Base-by-base conservation (phyloP, 2,888 invertebrate genomes). In the Cephonodes hylas region DNA sequence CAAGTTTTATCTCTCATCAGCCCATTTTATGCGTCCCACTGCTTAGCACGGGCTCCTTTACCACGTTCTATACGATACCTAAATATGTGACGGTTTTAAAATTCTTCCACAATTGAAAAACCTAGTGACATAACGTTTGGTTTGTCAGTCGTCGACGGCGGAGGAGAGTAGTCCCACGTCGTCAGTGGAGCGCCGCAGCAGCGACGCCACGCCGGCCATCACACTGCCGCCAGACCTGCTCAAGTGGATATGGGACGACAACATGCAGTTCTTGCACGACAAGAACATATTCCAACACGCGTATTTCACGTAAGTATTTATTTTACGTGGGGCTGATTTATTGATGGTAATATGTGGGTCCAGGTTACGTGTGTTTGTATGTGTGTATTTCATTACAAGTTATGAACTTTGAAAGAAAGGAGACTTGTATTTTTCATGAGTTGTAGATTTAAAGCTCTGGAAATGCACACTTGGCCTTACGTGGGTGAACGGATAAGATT, bases 231-330 rank as follows among this genome's bases (percentile, higher is more conserved):
- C 95, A 69, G 98, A 98, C 73, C 91, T 98, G 42, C 97, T 97
- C 81, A 96, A 97, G 86, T 98, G 98, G 98, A 98, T 99, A 72
- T 99, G 98, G 98, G 96, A 97, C 81, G 99, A 99, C 89, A 99
- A 99, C 84, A 97, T 97, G 95, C 97, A 98, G 83, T 99, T 98
- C 81, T 93, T 99, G 61, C 97, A 97, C 79, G 98, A 99, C 86
- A 97, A 98, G 81, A 98, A 98, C 83, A 97, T 99, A 76, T 98
- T 99, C 82, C 98, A 99, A 79, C 98, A 98, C 81, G 97, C 97
- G 0, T 99, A 99, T 83, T 98, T 98, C 86, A 96, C 96, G 97
- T 97, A 79, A 94, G 95, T 90, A 23, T 63, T n/a, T n/a, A n/a
- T n/a, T n/a, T n/a, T n/a, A n/a, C n/a, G n/a, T n/a, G n/a, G n/a